Base-by-base conservation (phyloP, 2,888 invertebrate genomes). In the Abscondita cerata region DNA sequence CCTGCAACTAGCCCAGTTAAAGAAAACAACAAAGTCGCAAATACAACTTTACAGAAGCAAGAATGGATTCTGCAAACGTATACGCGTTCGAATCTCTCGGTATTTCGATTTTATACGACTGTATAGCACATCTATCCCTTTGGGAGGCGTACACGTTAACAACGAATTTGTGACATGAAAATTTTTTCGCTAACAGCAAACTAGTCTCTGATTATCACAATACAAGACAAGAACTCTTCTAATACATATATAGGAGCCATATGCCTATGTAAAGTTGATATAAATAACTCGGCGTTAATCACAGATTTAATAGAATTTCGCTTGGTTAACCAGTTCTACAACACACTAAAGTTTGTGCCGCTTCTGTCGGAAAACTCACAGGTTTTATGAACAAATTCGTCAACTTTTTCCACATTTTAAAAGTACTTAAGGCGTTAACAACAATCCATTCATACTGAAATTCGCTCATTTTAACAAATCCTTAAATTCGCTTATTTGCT, bases 11-110 rank as follows among this genome's bases (percentile, higher is more conserved):
- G 60, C 6, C 41, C 6, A 6, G 56, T 25, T 31, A 59, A 51
- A 19, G 16, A 13, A 15, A 38, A 38, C 16, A 36, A 9, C 2
- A 36, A 15, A 41, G 6, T 41, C 16, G 9, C 9, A 41, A 3
- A 2, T 2, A 2, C 16, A 20, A 65, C 64, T n/a, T 68, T 69
- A 75, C 73, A 40, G 72, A 70, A 56, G 70, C 72, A 0, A 93
- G 77, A 1, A 87, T 86, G 72, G 88, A 90, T 70, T 92, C 91
- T 36, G 90, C 90, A 61, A 90, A 84, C 69, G 89, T 87, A 69
- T 88, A 88, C 72, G 90, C 90, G 69, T 91, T 90, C 0, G 88
- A 86, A 66, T 88, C 86, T 0, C 86, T 84, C 52, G 83, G 83
- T 1, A 90, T 77, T 2, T 84, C 82, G 70, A 84, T 84, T 75